Percentiles rank a stretch among this genome's conserved stretches.
phyloP scores from a whole-genome alignment of 2,113 vertebrate species.

The Daubentonia madagascariensis region DNA sequence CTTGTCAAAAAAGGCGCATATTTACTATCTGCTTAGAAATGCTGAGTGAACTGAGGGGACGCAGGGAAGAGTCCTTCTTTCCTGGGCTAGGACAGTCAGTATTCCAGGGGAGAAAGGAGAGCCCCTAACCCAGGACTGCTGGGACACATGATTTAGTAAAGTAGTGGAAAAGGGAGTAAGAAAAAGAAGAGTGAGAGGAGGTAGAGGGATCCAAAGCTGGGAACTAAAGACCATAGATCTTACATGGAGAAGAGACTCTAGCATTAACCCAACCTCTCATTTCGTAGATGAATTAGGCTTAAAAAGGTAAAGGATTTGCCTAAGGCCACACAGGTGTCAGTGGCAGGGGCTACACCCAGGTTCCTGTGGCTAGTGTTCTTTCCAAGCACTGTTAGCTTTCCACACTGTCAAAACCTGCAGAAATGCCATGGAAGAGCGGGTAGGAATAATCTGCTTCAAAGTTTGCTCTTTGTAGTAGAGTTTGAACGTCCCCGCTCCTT shows the following conservation, averaged over 20 bases:
- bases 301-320: not conserved
- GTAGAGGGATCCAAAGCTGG: not conserved
- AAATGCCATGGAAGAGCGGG: not conserved
- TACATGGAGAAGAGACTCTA: not conserved
- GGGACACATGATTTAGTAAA: not conserved
- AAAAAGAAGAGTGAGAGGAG: not conserved
- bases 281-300: not conserved
- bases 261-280: not conserved
- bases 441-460: not conserved
- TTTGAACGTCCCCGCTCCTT: not conserved
- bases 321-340: not conserved
- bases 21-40: not conserved
- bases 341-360: not conserved
- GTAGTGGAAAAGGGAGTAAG: not conserved
- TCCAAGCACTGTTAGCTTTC: not conserved
- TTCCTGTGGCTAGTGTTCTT: not conserved
- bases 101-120: not conserved
- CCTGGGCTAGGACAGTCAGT: not conserved
- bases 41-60: not conserved
- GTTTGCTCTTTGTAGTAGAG: not conserved
- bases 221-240: not conserved
- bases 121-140: not conserved
- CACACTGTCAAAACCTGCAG: not conserved
- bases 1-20: not conserved
- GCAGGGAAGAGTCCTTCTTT: not conserved